Evolutionary conservation across 2,113 vertebrate species (phyloP).

Genomic region (Pycnonotus jocosus): DNA sequence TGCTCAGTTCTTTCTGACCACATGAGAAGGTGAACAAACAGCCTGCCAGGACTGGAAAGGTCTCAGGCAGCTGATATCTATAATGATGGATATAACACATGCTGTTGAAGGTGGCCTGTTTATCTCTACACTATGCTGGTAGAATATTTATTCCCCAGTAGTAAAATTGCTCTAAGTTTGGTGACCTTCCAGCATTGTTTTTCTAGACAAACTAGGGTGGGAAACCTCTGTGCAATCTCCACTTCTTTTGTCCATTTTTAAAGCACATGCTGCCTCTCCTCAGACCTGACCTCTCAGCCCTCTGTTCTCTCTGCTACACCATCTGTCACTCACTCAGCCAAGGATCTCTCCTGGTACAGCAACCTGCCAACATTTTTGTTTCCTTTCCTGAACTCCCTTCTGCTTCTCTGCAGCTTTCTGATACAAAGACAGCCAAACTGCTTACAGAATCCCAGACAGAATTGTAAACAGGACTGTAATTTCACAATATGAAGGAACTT

Average conservation of each 20-base stretch:
- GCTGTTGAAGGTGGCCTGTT: not conserved
- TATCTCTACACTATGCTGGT: not conserved
- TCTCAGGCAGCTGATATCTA: not conserved
- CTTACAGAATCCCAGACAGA: not conserved
- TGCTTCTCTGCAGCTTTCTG: slow-evolving; percentile 1
- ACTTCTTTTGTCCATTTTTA: not conserved
- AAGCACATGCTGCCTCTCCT: not conserved
- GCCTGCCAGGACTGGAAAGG: not conserved
- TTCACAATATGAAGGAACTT: not conserved
- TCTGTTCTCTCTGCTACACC: slow-evolving; percentile 10
- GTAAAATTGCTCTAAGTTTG: not conserved
- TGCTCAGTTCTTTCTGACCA: not conserved
- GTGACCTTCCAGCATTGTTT: not conserved
- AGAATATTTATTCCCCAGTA: not conserved
- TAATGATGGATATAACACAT: not conserved
- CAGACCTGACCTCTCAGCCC: slow-evolving; percentile 7
- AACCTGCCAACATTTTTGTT: slow-evolving; percentile 38
- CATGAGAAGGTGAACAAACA: not conserved
- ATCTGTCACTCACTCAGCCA: slow-evolving; percentile 36
- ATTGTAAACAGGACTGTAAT: not conserved
- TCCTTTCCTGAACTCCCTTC: slow-evolving; percentile 17
- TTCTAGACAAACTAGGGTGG: not conserved
- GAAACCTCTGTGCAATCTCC: not conserved
- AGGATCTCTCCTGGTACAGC: not conserved
- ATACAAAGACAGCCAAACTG: not conserved